phyloP scores from a whole-genome alignment of 2,113 vertebrate genomes.

The Ancistrus triradiatus region DNA sequence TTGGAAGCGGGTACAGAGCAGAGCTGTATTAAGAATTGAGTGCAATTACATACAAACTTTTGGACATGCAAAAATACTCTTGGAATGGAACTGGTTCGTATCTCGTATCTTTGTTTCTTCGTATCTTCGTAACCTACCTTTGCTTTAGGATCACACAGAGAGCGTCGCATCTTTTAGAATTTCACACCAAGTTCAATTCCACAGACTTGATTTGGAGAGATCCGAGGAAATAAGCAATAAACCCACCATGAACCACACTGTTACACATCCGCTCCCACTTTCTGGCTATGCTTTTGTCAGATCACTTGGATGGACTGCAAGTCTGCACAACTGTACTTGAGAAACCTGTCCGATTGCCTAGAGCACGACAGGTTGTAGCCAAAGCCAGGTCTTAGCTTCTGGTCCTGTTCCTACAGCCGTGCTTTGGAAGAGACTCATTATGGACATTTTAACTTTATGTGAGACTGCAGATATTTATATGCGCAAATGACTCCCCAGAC shows the following conservation, averaged over 20 bases:
- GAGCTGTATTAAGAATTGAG: too few species aligned
- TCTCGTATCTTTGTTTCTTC: too few species aligned
- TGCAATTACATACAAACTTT: too few species aligned
- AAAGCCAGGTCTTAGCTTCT: conserved; percentile 43
- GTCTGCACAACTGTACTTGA: neutral
- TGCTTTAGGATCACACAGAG: conserved; percentile 38
- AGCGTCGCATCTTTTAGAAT: conserved; percentile 32
- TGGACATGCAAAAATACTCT: too few species aligned
- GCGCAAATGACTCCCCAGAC: conserved; percentile 1
- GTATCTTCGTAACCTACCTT: conserved; percentile 37
- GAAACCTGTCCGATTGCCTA: too few species aligned
- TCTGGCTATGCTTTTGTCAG: neutral
- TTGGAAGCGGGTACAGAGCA: too few species aligned
- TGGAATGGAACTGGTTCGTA: too few species aligned
- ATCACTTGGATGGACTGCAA: neutral
- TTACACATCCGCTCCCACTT: conserved; percentile 2
- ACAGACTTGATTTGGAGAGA: neutral
- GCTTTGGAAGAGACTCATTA: conserved; percentile 31
- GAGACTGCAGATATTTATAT: conserved; percentile 15
- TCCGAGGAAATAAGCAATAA: conserved; percentile 12
- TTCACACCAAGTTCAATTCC: conserved; percentile 38
- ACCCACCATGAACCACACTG: conserved; percentile 27
- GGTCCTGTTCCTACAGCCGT: conserved; percentile 28
- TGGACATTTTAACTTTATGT: conserved; percentile 27
- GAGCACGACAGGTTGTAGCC: conserved; percentile 15